A percentile compares a stretch with the other conserved stretches of the same genome.
phyloP scores from a whole-genome alignment of 2,888 invertebrate species.

The Xiphydria camelus region DNA sequence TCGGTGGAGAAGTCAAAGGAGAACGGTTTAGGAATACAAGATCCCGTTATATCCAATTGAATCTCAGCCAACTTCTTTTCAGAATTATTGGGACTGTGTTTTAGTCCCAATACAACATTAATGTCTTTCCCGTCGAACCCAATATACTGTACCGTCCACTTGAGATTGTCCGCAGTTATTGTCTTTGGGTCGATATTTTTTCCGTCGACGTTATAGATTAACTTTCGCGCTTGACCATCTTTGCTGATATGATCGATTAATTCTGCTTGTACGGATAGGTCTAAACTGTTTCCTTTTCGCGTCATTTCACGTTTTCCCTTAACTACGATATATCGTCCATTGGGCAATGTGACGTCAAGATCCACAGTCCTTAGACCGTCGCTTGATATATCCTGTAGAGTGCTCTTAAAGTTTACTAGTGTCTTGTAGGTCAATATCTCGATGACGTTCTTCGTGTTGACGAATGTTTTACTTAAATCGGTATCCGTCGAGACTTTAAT shows the following conservation, averaged over 20 bases:
- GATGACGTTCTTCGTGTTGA: conserved; percentile 67
- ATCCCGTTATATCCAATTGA: conserved; percentile 30
- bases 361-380: conserved; percentile 59
- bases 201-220: conserved; percentile 48
- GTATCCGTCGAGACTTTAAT: conserved; percentile 68
- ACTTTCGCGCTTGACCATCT: conserved; percentile 56
- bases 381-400: conserved; percentile 54
- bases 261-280: conserved; percentile 39
- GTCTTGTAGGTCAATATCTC: conserved; percentile 60
- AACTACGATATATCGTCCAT: conserved; percentile 56
- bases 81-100: conserved; percentile 47
- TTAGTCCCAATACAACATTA: conserved; percentile 50
- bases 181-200: conserved; percentile 58
- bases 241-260: conserved; percentile 56
- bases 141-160: too few relatives aligned
- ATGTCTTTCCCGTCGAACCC: conserved; percentile 60
- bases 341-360: conserved; percentile 61
- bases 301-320: conserved; percentile 51
- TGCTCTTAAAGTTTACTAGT: conserved; percentile 58
- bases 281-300: conserved; percentile 31
- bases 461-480: conserved; percentile 58
- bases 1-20: conserved; percentile 23
- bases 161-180: conserved; percentile 56
- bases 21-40: conserved; percentile 32
- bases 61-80: conserved; percentile 38